phyloP scores from a whole-genome alignment of 2,113 vertebrate species.

The Climacteris rufus region DNA sequence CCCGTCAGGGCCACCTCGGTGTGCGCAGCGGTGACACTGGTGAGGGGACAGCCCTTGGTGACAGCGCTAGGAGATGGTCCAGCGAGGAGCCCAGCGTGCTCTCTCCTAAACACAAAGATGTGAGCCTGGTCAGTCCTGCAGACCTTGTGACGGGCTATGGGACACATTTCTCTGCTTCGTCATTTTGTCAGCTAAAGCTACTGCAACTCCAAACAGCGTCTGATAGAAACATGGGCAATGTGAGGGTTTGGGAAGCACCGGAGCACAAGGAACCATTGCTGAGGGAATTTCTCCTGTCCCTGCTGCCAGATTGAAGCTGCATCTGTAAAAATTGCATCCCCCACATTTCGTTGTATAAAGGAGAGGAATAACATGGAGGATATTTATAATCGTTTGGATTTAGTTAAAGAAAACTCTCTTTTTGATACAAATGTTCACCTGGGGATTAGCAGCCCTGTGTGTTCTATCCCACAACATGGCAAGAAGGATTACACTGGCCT shows the following conservation, averaged over 20 bases:
- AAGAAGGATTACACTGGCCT: neutral
- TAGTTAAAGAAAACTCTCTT: neutral
- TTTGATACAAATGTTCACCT: neutral
- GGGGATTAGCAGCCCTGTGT: neutral
- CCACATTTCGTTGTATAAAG: neutral
- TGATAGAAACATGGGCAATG: fast-evolving
- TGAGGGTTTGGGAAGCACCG: neutral
- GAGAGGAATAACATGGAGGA: neutral
- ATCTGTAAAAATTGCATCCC: neutral
- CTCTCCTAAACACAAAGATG: fast-evolving
- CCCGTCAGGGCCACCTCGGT: fast-evolving
- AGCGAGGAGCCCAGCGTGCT: too few relatives aligned
- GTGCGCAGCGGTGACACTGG: fast-evolving
- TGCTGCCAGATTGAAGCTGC: neutral
- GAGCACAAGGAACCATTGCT: neutral
- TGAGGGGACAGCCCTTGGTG: fast-evolving
- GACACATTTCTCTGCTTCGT: neutral
- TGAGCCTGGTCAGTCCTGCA: neutral
- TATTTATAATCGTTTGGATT: neutral
- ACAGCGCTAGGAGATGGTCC: fast-evolving
- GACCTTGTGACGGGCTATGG: fast-evolving
- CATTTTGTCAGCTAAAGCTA: neutral
- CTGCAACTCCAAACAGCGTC: neutral
- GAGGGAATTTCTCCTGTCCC: neutral
- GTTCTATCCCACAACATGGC: neutral